Conservation (phyloP, 1,140 invertebrate genomes). For the Cheumatopsyche charites region DNA sequence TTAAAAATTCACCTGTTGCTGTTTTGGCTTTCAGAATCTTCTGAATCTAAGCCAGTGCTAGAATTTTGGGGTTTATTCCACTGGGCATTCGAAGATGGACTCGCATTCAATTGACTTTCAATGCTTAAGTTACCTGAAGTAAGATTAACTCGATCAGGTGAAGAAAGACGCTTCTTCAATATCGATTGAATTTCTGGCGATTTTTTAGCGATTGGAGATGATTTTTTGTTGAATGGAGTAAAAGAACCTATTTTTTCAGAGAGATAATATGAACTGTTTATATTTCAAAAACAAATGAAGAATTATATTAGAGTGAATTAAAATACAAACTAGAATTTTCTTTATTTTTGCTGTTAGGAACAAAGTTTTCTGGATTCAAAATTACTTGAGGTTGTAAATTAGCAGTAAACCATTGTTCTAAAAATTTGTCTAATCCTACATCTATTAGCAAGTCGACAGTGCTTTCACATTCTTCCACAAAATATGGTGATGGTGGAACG, state of each 20-base stretch:
- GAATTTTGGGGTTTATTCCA: constrained; percentile 30
- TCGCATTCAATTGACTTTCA: constrained; percentile 22
- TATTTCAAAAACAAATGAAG: neutral
- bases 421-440: constrained; percentile 58
- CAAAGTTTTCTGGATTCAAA: constrained; percentile 51
- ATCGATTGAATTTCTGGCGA: constrained; percentile 63
- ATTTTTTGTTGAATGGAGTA: constrained; percentile 38
- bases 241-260: constrained; percentile 12
- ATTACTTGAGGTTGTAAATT: constrained; percentile 58
- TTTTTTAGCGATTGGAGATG: constrained; percentile 51
- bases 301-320: neutral
- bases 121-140: constrained; percentile 8
- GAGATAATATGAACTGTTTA: neutral
- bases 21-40: constrained; percentile 60
- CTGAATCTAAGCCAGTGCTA: constrained; percentile 57
- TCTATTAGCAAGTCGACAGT: constrained; percentile 58
- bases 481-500: constrained; percentile 58
- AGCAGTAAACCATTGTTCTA: constrained; percentile 54
- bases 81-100: constrained; percentile 28
- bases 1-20: constrained; percentile 55
- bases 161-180: constrained; percentile 63
- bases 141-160: constrained; percentile 60
- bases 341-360: constrained; percentile 36
- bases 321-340: constrained; percentile 32
- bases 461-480: constrained; percentile 61